Evolutionary conservation across 1,140 invertebrate species (phyloP).

Genomic region (Drosophila tropicalis): DNA sequence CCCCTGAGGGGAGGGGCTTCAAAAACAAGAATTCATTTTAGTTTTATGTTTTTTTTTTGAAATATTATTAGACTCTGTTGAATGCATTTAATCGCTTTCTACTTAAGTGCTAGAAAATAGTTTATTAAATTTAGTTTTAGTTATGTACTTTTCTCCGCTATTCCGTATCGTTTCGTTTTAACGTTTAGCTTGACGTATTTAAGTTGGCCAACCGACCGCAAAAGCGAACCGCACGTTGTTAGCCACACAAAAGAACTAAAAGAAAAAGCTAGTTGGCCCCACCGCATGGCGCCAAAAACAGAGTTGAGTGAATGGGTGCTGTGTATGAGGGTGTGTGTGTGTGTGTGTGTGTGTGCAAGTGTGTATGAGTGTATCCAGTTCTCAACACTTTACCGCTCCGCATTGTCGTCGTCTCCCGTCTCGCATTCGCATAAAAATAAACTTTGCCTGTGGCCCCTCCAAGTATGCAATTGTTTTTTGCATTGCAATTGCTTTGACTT

Average conservation of each 20-base stretch:
- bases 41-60: background rate
- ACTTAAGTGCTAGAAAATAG: conserved; percentile 41
- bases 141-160: conserved; percentile 1
- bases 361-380: conserved; percentile 55
- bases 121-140: background rate
- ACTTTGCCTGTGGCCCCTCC: conserved; percentile 69
- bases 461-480: conserved; percentile 76
- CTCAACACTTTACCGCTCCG: conserved; percentile 61
- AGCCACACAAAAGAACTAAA: conserved; percentile 67
- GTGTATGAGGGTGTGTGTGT: conserved; percentile 34
- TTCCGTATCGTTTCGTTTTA: background rate
- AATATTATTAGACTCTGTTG: too few relatives aligned
- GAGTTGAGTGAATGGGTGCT: conserved; percentile 63
- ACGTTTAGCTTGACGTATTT: conserved; percentile 4
- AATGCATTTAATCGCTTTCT: background rate
- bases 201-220: conserved; percentile 41
- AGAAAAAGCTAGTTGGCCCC: conserved; percentile 61
- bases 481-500: conserved; percentile 55
- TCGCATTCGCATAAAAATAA: conserved; percentile 72
- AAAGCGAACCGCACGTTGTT: conserved; percentile 71
- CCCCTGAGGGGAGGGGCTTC: background rate
- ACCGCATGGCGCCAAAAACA: conserved; percentile 74
- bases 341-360: conserved; percentile 24
- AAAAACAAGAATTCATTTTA: conserved; percentile 20
- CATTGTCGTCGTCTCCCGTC: conserved; percentile 39